These are phyloP conservation scores for Nothura maculosa DNA, from an alignment of 2,797 vertebrate genomes.

Conservation along the genomic window DNA sequence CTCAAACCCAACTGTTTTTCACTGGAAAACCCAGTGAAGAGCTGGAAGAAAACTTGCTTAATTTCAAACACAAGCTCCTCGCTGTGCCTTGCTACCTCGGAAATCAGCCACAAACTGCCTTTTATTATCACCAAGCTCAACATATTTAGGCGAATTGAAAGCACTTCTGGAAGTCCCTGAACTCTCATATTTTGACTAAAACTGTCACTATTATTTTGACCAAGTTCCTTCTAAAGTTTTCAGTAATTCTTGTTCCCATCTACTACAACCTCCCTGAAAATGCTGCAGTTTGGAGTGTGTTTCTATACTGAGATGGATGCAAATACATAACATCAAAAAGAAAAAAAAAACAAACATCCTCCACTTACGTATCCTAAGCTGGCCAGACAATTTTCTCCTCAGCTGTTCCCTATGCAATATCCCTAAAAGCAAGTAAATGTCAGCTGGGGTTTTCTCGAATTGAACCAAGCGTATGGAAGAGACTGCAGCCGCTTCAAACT, in stretches of 20 bases:
- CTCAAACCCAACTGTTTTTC: background rate
- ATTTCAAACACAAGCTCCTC: background rate
- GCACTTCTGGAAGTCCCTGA: background rate
- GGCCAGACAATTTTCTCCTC: background rate
- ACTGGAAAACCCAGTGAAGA: background rate
- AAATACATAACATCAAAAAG: background rate
- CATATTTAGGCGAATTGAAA: background rate
- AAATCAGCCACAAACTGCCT: background rate
- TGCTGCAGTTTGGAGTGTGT: background rate
- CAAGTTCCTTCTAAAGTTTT: constrained; percentile 20
- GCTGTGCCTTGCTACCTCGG: background rate
- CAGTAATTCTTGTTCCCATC: background rate
- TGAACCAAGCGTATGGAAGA: fast-evolving
- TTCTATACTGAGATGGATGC: background rate
- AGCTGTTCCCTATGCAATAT: background rate
- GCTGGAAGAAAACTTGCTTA: background rate
- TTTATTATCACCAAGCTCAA: background rate
- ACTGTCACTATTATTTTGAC: background rate
- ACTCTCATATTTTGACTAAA: constrained; percentile 16
- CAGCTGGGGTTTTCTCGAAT: background rate
- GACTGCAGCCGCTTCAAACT: background rate
- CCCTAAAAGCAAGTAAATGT: background rate
- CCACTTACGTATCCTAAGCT: background rate
- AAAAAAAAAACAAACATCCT: background rate
- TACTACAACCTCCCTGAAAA: background rate